Evolutionary conservation across 2,797 vertebrate genomes (phyloP).

Genomic region (Synanceia verrucosa): DNA sequence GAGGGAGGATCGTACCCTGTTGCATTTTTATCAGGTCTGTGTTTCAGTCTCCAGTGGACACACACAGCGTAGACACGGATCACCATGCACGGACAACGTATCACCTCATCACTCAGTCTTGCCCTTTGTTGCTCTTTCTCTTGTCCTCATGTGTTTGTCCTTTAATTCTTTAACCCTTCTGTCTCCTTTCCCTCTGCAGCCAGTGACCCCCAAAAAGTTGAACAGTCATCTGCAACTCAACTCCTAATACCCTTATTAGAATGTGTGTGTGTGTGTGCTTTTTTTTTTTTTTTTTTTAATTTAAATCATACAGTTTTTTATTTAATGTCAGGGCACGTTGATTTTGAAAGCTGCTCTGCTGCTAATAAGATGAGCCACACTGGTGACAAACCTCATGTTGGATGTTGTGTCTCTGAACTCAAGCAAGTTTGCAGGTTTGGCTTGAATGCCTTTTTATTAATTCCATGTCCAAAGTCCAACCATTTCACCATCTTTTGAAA

Average conservation of each 20-base stretch:
- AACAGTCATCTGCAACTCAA: background rate
- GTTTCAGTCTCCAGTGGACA: conserved; percentile 37
- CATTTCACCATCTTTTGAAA: conserved; percentile 31
- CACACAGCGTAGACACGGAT: conserved; percentile 32
- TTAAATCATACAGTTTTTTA: background rate
- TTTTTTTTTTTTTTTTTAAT: no score
- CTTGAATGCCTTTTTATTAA: conserved; percentile 43
- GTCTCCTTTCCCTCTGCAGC: background rate
- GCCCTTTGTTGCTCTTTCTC: conserved; percentile 14
- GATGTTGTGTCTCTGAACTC: conserved; percentile 7
- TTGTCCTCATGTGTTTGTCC: background rate
- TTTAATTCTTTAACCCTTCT: background rate
- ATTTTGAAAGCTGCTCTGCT: background rate
- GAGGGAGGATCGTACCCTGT: conserved; percentile 16
- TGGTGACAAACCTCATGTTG: background rate
- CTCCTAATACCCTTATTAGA: background rate
- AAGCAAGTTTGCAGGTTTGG: conserved; percentile 6
- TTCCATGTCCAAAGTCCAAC: conserved; percentile 31
- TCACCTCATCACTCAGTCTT: conserved; percentile 46
- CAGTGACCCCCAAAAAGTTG: background rate
- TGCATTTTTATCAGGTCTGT: conserved; percentile 66
- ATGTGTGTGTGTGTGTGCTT: background rate
- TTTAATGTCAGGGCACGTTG: background rate
- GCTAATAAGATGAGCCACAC: background rate
- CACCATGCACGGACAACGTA: conserved; percentile 45